phyloP scores from a whole-genome alignment of 2,113 vertebrate genomes.

The Petaurus breviceps region DNA sequence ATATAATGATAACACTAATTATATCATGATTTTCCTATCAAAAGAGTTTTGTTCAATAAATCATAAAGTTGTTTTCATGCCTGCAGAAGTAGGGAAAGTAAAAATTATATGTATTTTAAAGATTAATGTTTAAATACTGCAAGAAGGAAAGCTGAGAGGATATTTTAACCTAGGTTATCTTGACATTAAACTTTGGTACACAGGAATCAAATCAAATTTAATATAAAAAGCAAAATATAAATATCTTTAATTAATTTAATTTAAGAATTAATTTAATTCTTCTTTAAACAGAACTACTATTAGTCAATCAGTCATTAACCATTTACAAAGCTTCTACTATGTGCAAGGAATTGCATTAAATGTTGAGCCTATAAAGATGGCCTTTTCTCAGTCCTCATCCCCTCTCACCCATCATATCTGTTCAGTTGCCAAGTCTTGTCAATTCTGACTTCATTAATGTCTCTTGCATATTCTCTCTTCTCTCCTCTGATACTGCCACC shows the following conservation, averaged over 20 bases:
- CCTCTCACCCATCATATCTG: too few relatives aligned
- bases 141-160: neutral
- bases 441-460: too few relatives aligned
- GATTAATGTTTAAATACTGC: constrained; percentile 10
- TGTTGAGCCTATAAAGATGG: neutral
- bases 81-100: neutral
- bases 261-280: too few relatives aligned
- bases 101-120: constrained; percentile 20
- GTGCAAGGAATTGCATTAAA: neutral
- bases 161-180: neutral
- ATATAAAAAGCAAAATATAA: neutral
- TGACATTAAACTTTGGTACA: neutral
- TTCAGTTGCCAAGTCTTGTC: too few relatives aligned
- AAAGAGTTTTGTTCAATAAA: constrained; percentile 46
- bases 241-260: neutral
- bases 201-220: neutral
- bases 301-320: neutral
- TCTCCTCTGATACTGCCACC: too few relatives aligned
- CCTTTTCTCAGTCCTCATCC: too few relatives aligned
- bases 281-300: neutral
- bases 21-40: constrained; percentile 73
- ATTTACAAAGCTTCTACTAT: neutral
- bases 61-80: constrained; percentile 55
- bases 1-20: constrained; percentile 51
- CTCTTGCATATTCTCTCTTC: too few relatives aligned